These are phyloP conservation scores for Dufourea novaeangliae DNA, from an alignment of 1,140 invertebrate genomes.

Conservation along the genomic window DNA sequence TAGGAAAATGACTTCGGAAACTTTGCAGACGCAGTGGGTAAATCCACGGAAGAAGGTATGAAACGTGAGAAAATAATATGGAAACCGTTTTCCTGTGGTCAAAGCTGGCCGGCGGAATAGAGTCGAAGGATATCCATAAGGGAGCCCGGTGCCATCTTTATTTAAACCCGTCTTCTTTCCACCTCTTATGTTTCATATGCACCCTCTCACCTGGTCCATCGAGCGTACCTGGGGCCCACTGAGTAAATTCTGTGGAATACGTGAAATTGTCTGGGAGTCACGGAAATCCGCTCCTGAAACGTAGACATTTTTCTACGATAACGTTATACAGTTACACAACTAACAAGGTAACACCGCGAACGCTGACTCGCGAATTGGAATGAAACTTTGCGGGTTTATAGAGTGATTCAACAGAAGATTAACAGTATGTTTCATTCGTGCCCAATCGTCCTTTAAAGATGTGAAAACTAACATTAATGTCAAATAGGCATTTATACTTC, in stretches of 20 bases:
- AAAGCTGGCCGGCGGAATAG: constrained; percentile 49
- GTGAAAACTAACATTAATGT: no score
- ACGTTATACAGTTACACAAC: no score
- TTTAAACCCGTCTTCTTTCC: constrained; percentile 42
- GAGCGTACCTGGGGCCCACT: constrained; percentile 2
- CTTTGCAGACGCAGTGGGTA: constrained; percentile 30
- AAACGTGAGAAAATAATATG: constrained; percentile 48
- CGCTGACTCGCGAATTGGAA: no score
- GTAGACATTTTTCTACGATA: constrained; percentile 2
- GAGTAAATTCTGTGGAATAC: constrained; percentile 49
- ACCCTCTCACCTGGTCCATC: constrained; percentile 32
- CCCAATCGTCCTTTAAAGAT: no score
- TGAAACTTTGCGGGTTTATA: no score
- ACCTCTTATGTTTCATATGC: constrained; percentile 42
- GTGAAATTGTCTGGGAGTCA: constrained; percentile 21
- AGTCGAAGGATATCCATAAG: constrained; percentile 22
- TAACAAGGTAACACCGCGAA: no score
- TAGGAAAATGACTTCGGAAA: constrained; percentile 28
- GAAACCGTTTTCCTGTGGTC: constrained; percentile 42
- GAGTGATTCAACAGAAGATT: no score
- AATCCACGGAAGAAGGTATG: constrained; percentile 9
- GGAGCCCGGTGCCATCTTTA: constrained; percentile 39
- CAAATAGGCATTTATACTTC: no score
- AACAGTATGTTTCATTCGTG: no score
- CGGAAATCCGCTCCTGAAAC: not conserved